Percentiles rank a stretch among this genome's conserved stretches.
Conservation (phyloP, 2,888 invertebrate genomes). For the Elaeidobius kamerunicus region DNA sequence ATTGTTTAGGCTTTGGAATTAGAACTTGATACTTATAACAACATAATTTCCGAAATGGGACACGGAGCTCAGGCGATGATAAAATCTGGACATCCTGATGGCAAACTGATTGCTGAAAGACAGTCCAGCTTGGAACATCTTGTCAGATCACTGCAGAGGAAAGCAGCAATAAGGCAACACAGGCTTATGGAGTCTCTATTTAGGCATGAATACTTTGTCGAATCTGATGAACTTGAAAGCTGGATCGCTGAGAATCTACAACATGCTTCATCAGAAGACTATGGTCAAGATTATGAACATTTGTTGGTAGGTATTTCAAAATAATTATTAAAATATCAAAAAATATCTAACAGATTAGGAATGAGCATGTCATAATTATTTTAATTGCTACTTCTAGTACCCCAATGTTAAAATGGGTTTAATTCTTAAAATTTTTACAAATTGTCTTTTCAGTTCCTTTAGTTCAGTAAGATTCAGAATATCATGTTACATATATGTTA, state of each 20-base stretch:
- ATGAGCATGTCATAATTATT: no score
- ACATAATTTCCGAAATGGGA: conserved; percentile 90
- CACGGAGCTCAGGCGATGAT: conserved; percentile 81
- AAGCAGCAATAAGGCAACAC: conserved; percentile 75
- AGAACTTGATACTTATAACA: conserved; percentile 87
- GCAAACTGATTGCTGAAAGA: conserved; percentile 73
- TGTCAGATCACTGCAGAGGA: conserved; percentile 74
- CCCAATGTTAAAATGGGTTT: no score
- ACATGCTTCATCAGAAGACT: conserved; percentile 87
- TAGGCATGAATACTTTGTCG: conserved; percentile 84
- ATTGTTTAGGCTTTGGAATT: conserved; percentile 72
- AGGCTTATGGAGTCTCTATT: conserved; percentile 89
- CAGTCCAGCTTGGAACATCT: conserved; percentile 75
- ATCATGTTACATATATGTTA: not conserved
- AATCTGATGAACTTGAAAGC: conserved; percentile 84
- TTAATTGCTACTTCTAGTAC: no score
- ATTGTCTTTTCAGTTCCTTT: no score
- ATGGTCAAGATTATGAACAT: conserved; percentile 93
- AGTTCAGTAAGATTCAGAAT: no score
- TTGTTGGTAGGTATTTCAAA: conserved; percentile 56
- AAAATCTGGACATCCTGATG: conserved; percentile 76
- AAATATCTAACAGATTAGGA: no score
- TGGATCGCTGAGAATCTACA: conserved; percentile 92
- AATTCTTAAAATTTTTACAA: no score
- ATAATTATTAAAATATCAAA: no score